phyloP scores from a whole-genome alignment of 2,797 vertebrate species.

The Gambelia wislizenii region DNA sequence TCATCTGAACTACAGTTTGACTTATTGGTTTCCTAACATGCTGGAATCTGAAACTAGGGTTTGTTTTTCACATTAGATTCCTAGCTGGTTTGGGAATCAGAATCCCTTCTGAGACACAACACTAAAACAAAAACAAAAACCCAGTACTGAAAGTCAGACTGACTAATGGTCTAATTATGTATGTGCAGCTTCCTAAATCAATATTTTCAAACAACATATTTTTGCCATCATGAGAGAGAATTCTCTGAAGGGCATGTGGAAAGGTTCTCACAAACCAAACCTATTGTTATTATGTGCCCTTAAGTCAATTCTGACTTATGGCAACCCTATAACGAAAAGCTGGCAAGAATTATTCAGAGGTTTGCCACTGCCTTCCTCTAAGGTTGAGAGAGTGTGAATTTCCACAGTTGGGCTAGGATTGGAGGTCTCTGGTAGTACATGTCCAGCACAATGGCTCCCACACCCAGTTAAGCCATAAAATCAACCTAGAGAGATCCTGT shows the following conservation, averaged over 20 bases:
- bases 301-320: too few species aligned
- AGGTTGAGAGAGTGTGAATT: too few species aligned
- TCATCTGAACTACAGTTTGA: neutral
- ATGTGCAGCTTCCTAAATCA: neutral
- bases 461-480: neutral
- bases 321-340: too few species aligned
- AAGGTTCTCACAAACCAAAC: neutral
- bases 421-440: too few species aligned
- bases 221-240: neutral
- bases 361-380: too few species aligned
- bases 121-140: too few species aligned
- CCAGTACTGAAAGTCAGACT: neutral
- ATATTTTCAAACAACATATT: neutral
- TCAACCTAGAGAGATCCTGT: neutral
- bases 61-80: neutral
- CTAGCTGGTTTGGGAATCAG: too few species aligned
- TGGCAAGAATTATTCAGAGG: too few species aligned
- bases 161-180: neutral
- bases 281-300: too few species aligned
- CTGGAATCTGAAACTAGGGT: neutral
- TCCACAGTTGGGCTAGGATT: too few species aligned
- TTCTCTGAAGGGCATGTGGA: neutral
- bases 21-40: neutral
- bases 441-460: too few species aligned
- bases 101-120: too few species aligned